Evolutionary conservation across 2,888 invertebrate species (phyloP), one percentile per base, ranked within the genome.

Genomic region (Noctua comes): DNA sequence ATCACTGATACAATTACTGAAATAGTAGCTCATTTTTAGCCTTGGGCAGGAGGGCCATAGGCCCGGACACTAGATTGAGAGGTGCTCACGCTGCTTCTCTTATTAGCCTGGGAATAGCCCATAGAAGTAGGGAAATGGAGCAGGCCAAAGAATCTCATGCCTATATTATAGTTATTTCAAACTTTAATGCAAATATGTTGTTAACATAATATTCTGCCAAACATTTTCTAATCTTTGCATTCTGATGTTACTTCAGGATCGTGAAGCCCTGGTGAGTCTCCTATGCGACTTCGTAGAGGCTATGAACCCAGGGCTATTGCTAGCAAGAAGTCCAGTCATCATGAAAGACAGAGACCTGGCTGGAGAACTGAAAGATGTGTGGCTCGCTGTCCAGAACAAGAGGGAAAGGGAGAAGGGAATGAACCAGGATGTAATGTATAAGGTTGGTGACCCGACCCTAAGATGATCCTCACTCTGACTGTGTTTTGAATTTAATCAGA

Each of bases 281-380:
- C 97, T 98, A 87, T 97, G 98, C 90, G 98, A 98, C 93, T 98
- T 98, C 91, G 98, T 98, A 57, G 98, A 98, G 92, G 97, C 97
- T 27, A 98, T 98, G 98, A 98, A 98, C 90, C 97, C 97, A 7
- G 98, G 97, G 0, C 93, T 98, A 54, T 93, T 97, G 82, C 95
- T 98, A 85, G 95, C 97, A 46, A 96, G 98, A 90, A 93, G 88
- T n/a, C 97, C 97, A 4, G 92, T 97, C 24, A 97, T 98, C 85
- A 91, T 98, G 51, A 97, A 97, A 89, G 98, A 98, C 90, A 95
- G 98, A 43, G 98, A 98, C 91, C 96, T 98, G 80, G 97, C 98
- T 0, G 98, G 98, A 0, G 98, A 98, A 91, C 93, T 98, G 40
- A 98, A 98, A 91, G 98, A 98, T 91, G 97, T 98, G 1, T 98